Evolutionary conservation across 2,888 invertebrate species (phyloP), one percentile per base, ranked within the genome.

Genomic region (Escarpia spicata): DNA sequence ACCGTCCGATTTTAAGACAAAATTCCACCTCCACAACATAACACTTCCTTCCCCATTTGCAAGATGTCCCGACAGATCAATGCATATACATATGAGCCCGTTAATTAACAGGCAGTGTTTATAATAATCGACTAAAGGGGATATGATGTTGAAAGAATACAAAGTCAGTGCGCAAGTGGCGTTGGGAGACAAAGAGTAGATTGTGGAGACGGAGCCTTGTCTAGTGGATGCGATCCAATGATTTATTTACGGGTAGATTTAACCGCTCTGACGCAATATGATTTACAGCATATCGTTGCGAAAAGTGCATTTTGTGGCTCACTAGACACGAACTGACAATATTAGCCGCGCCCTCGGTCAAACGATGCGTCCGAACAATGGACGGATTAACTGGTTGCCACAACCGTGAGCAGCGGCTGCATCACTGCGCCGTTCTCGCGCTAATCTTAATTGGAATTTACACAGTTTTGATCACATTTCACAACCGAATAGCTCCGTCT

Each of bases 341-440:
- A 75, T 75, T 75, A 75, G 75, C 19, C 19, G 75, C 26, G n/a
- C 75, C 19, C 26, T 75, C 75, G 75, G 75, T 75, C 75, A 75
- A 75, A 75, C 75, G 75, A 75, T 75, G 75, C 75, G 26, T 26
- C 75, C 75, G 75, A 26, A 75, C 75, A 75, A 75, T 75, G 75
- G 75, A 26, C 75, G 75, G 75, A 75, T 75, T 75, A 75, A 75
- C 75, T 75, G 75, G 75, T 75, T 75, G 75, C 75, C 75, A 75
- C 19, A 75, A 75, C 75, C n/a, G 75, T 75, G 26, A 75, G 75
- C 75, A 75, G 75, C 75, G 75, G 75, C n/a, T n/a, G 75, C 75
- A 75, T 75, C 75, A 75, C 75, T 75, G 75, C 75, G 75, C 75
- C 75, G n/a, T 75, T 75, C 75, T 75, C 75, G 75, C 75, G n/a